These are phyloP conservation scores for Synanthedon myopaeformis DNA, from an alignment of 2,888 invertebrate species.

Conservation along the genomic window DNA sequence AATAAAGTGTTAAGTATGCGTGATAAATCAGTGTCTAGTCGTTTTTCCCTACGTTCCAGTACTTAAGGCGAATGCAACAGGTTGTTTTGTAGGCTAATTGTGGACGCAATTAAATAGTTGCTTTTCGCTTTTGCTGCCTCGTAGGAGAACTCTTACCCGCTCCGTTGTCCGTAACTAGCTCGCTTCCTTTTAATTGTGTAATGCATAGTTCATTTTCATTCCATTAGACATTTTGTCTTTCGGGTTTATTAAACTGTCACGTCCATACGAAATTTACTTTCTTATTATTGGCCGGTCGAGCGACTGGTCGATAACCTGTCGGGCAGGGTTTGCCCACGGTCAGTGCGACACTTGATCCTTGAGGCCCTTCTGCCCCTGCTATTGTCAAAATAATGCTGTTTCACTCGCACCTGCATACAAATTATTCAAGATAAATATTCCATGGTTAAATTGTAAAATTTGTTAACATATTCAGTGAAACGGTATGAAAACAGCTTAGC, in stretches of 20 bases:
- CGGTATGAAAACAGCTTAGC: too few relatives aligned
- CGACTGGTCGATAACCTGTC: constrained; percentile 46
- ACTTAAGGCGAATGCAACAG: constrained; percentile 38
- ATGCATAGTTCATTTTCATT: constrained; percentile 31
- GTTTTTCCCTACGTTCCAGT: constrained; percentile 19
- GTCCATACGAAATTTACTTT: constrained; percentile 29
- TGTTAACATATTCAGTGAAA: too few relatives aligned
- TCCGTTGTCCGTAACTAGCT: constrained; percentile 38
- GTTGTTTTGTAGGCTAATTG: constrained; percentile 56
- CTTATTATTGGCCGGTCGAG: constrained; percentile 20
- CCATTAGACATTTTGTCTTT: constrained; percentile 11
- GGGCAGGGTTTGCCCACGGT: constrained; percentile 49
- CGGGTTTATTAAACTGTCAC: too few relatives aligned
- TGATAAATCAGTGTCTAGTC: background rate
- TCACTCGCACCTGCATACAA: too few relatives aligned
- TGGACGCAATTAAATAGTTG: constrained; percentile 49
- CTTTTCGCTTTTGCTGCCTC: constrained; percentile 32
- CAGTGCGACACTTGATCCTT: constrained; percentile 63
- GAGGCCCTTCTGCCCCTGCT: background rate
- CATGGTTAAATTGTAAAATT: too few relatives aligned
- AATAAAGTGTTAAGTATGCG: background rate
- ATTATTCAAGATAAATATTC: too few relatives aligned
- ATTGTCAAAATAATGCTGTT: too few relatives aligned
- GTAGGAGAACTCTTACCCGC: constrained; percentile 13
- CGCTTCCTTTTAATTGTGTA: constrained; percentile 29